Base-by-base conservation (phyloP, 2,888 invertebrate genomes). In the Bugulina stolonifera region DNA sequence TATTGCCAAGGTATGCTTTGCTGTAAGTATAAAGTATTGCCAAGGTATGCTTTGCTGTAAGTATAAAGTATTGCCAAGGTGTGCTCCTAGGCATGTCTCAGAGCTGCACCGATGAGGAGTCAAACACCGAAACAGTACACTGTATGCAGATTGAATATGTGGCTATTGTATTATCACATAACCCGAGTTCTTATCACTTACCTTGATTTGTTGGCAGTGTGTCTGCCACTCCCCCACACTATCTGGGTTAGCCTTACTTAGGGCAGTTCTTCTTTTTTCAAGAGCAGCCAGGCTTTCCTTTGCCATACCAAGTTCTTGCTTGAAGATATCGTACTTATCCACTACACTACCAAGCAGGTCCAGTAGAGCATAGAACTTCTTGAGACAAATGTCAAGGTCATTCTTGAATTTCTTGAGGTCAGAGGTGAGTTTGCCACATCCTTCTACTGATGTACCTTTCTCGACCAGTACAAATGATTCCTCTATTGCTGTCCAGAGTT, bases 381-480 rank as follows among this genome's bases (percentile, higher is more conserved):
- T 22, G 29, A 64, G 34, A 32, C 64, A 64, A 5, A 1, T 64
- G 34, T 64, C 64, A 64, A 64, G 32, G 64, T 64, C 64, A 64
- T 64, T 5, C 32, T 64, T 64, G 32, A 64, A 64, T 32, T 27
- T 25, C 32, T 64, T 64, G 32, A 64, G 64, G n/a, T 64, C 64
- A 64, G 64, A 27, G 25, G 32, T 64, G 10, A 64, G 32, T n/a
- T 64, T 64, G 5, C 32, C 27, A n/a, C 64, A 64, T 2, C 64
- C 64, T 3, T 64, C n/a, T 5, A 32, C 5, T 32, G 64, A 64
- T 10, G 64, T 64, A 5, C 64, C 64, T 64, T 64, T 10, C n/a
- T 64, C 64, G 3, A 64, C 64, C 5, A 32, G 64, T 32, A 14
- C 32, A n/a, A 64, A 64, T 27, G 64, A 64, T 10, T 64, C 64